Conservation (phyloP, 2,797 vertebrate species). For the Anomalospiza imberbis region DNA sequence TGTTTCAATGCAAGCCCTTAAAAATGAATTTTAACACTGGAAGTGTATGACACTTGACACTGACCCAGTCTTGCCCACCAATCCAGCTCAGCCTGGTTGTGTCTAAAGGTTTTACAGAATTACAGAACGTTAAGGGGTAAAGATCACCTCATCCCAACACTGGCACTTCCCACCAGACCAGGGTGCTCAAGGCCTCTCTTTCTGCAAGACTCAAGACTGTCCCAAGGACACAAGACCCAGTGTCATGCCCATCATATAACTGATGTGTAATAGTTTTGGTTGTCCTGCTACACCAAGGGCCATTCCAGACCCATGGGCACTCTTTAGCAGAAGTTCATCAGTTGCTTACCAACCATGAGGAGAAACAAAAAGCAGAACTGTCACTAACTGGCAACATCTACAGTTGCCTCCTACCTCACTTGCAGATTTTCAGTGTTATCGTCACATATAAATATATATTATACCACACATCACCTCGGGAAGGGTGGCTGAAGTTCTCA, state of each 20-base stretch:
- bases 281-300: not conserved
- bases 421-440: not conserved
- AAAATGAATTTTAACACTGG: not conserved
- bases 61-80: rapidly evolving
- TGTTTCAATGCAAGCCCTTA: not conserved
- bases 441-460: not conserved
- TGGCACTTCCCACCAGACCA: not conserved
- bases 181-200: not conserved
- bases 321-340: not conserved
- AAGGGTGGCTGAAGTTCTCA: not conserved
- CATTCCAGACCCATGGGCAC: not conserved
- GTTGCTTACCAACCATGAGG: not conserved
- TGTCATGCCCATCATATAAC: not conserved
- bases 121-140: too few relatives aligned
- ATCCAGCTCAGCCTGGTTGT: not conserved
- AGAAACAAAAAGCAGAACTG: not conserved
- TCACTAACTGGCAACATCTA: not conserved
- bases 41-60: not conserved
- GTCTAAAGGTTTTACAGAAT: not conserved
- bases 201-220: not conserved
- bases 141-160: not conserved
- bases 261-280: not conserved
- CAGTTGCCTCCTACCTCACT: not conserved
- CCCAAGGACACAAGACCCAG: not conserved
- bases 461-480: not conserved